phyloP scores from a whole-genome alignment of 2,888 invertebrate species.

The Lycia hirtaria region DNA sequence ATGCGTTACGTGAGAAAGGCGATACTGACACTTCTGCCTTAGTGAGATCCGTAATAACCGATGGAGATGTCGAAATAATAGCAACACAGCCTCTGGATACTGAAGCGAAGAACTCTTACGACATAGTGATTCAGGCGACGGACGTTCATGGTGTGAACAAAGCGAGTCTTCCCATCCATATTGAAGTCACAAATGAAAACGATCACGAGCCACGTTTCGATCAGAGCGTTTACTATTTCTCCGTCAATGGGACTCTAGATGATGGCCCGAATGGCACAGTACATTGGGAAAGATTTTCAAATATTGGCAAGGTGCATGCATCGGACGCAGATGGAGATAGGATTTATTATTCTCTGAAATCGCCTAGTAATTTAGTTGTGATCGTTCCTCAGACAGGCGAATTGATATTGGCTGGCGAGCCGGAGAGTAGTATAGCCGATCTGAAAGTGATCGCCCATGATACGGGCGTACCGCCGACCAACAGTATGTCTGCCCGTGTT shows the following conservation, averaged over 20 bases:
- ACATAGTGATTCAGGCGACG: constrained; percentile 91
- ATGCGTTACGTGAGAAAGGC: constrained; percentile 88
- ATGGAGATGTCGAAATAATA: constrained; percentile 90
- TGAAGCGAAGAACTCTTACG: constrained; percentile 89
- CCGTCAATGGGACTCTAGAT: constrained; percentile 87
- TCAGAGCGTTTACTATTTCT: constrained; percentile 91
- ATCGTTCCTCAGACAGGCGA: constrained; percentile 97
- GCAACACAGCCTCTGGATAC: constrained; percentile 91
- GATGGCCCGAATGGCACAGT: constrained; percentile 86
- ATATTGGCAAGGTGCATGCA: constrained; percentile 94
- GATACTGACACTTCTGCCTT: constrained; percentile 73
- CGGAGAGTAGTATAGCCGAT: constrained; percentile 88
- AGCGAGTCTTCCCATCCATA: constrained; percentile 90
- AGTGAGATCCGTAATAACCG: constrained; percentile 82
- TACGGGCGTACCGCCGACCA: constrained; percentile 89
- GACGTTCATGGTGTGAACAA: constrained; percentile 93
- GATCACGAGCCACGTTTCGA: constrained; percentile 96
- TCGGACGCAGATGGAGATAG: constrained; percentile 96
- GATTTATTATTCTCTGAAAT: constrained; percentile 93
- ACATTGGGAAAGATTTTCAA: constrained; percentile 91
- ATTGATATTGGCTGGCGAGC: constrained; percentile 92
- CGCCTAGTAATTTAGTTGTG: constrained; percentile 92
- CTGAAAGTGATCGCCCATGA: constrained; percentile 94
- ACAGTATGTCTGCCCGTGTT: constrained; percentile 90
- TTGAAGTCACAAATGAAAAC: constrained; percentile 94